Evolutionary conservation across 2,888 invertebrate species (phyloP).

Genomic region (Corythucha ciliata): DNA sequence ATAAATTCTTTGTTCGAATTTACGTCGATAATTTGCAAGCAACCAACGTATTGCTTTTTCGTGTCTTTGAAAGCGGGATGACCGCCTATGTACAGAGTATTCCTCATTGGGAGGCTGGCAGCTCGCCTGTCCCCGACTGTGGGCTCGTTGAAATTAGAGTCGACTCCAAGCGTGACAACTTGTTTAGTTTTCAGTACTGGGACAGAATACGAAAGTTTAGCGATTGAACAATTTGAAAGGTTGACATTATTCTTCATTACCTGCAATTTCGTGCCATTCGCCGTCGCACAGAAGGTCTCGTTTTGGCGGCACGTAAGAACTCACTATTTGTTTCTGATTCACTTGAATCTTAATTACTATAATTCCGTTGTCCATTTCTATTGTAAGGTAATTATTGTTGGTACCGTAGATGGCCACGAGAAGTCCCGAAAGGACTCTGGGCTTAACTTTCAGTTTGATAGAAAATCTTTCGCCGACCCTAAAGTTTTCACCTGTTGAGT

Average conservation of each 20-base stretch:
- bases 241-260: constrained; percentile 42
- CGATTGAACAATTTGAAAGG: no score
- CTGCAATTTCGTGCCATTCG: constrained; percentile 82
- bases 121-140: constrained; percentile 54
- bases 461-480: constrained; percentile 68
- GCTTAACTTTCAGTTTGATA: constrained; percentile 76
- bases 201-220: no score
- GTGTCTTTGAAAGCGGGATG: constrained; percentile 56
- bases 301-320: constrained; percentile 55
- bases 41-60: constrained; percentile 64
- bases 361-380: constrained; percentile 80
- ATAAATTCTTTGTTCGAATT: constrained; percentile 50
- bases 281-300: constrained; percentile 80
- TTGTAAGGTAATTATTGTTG: constrained; percentile 66
- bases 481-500: constrained; percentile 57
- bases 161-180: constrained; percentile 62
- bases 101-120: constrained; percentile 61
- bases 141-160: constrained; percentile 64
- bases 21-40: constrained; percentile 62
- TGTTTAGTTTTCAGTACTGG: constrained; percentile 14
- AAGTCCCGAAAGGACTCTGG: constrained; percentile 73
- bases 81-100: constrained; percentile 85
- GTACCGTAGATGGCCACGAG: constrained; percentile 73
- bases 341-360: constrained; percentile 76
- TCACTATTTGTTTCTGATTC: constrained; percentile 67